Conservation (phyloP, 92 coral and sea anemone species). For the Parazoanthus swiftii region DNA sequence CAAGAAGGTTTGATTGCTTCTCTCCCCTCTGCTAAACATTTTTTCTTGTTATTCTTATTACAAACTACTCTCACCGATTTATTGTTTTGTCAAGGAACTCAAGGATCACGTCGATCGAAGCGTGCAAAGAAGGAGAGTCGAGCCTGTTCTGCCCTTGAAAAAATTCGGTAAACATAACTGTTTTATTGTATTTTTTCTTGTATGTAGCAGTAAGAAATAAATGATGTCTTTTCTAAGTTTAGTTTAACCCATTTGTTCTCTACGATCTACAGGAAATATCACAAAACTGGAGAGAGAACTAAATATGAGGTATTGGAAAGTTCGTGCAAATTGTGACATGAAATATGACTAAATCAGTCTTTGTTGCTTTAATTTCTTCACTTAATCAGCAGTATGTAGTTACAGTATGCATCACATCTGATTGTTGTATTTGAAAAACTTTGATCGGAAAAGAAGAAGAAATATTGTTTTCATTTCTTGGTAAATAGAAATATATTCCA, state of each 20-base stretch:
- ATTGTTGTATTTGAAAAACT: neutral
- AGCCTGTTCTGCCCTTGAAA: constrained; percentile 89
- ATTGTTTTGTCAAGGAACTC: constrained; percentile 54
- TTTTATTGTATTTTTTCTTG: neutral
- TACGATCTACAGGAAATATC: constrained; percentile 66
- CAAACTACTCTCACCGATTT: constrained; percentile 20
- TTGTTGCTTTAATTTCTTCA: no score
- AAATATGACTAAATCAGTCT: neutral
- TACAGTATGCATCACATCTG: neutral
- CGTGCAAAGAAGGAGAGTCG: constrained; percentile 77
- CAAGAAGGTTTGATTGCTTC: constrained; percentile 69
- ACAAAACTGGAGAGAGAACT: constrained; percentile 90
- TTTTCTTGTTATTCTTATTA: neutral
- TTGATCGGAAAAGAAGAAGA: no score
- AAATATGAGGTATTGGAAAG: constrained; percentile 74
- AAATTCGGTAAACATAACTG: constrained; percentile 68
- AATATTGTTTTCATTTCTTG: no score
- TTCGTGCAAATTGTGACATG: neutral
- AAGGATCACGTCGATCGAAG: constrained; percentile 79
- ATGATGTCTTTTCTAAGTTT: neutral
- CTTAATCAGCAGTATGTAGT: neutral
- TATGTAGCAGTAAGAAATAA: neutral
- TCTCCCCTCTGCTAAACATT: neutral
- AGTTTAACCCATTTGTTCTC: neutral
- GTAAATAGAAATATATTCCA: no score